phyloP scores from a whole-genome alignment of 2,113 vertebrate genomes.

The Puntigrus tetrazona region DNA sequence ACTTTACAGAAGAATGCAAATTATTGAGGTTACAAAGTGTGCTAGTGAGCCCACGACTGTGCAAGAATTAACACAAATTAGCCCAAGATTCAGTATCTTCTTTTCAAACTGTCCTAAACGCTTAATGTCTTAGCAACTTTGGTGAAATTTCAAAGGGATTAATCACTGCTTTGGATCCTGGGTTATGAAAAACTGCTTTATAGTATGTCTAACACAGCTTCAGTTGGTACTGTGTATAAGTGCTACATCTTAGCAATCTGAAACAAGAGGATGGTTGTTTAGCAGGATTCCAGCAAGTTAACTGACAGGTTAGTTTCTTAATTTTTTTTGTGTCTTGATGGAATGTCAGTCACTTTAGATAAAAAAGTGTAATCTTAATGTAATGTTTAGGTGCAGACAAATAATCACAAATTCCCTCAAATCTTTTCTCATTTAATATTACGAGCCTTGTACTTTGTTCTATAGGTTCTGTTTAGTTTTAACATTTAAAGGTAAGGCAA shows the following conservation, averaged over 20 bases:
- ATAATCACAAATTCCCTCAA: not conserved
- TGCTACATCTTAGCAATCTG: not conserved
- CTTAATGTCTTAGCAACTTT: not conserved
- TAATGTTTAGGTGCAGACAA: not conserved
- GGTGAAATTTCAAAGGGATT: not conserved
- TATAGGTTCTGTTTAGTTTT: not conserved
- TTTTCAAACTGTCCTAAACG: not conserved
- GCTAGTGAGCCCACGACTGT: not conserved
- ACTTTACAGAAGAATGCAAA: not conserved
- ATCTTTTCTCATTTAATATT: not conserved
- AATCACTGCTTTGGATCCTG: not conserved
- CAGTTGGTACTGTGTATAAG: not conserved
- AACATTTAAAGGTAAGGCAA: not conserved
- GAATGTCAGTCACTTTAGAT: not conserved
- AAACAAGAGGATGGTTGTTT: not conserved
- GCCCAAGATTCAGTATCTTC: not conserved
- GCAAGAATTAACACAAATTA: not conserved
- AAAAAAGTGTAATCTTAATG: not conserved
- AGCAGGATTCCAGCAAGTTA: not conserved
- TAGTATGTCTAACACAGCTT: not conserved
- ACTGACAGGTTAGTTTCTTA: not conserved
- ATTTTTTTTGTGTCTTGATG: not conserved
- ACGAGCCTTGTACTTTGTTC: not conserved
- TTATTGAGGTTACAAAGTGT: constrained; percentile 11
- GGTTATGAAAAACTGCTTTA: not conserved